These are phyloP conservation scores for Alosa sapidissima DNA, from an alignment of 2,797 vertebrate genomes.

Conservation along the genomic window DNA sequence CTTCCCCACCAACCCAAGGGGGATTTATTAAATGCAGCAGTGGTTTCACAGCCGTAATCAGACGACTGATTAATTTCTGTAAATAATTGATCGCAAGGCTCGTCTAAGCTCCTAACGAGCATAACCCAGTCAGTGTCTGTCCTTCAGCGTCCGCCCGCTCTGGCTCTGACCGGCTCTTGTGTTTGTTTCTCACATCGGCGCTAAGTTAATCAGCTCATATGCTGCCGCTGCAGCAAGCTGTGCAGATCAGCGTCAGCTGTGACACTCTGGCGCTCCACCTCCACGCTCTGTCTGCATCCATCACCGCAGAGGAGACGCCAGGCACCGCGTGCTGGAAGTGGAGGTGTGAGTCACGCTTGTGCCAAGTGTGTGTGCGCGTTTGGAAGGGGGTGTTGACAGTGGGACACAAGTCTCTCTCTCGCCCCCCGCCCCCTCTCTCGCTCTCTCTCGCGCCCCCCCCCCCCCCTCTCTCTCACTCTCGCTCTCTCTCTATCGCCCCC, in stretches of 20 bases:
- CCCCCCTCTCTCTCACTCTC: too few species aligned
- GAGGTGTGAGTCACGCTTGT: conserved; percentile 11
- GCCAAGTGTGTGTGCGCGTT: conserved; percentile 12
- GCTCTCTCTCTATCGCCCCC: too few species aligned
- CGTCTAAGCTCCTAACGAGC: background rate
- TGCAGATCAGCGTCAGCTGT: background rate
- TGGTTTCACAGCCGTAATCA: background rate
- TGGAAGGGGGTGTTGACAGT: background rate
- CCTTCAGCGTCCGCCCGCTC: background rate
- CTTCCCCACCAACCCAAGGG: background rate
- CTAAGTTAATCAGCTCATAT: conserved; percentile 1
- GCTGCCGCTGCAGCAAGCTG: background rate
- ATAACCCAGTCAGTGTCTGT: background rate
- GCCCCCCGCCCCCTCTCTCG: conserved; percentile 44
- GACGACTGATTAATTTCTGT: background rate
- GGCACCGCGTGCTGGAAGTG: background rate
- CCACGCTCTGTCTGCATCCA: background rate
- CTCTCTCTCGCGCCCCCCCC: background rate
- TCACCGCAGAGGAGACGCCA: background rate
- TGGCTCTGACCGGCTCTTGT: background rate
- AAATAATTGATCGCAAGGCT: background rate
- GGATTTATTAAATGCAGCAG: background rate
- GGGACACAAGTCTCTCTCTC: background rate
- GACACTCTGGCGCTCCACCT: background rate
- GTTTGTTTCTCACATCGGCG: background rate